phyloP scores from a whole-genome alignment of 2,797 vertebrate species.

The Tokudaia muenninki region DNA sequence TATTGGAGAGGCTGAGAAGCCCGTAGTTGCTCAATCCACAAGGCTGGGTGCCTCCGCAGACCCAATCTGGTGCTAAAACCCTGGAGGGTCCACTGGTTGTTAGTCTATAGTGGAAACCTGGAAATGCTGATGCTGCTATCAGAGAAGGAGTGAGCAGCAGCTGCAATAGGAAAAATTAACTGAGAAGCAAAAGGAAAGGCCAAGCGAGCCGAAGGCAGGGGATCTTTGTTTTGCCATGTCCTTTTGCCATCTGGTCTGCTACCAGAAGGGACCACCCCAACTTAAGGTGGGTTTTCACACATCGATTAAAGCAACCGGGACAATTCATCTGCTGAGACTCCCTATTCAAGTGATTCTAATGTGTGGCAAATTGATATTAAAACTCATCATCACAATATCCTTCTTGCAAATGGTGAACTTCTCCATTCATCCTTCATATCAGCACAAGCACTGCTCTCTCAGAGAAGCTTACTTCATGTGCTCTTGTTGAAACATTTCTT shows the following conservation, averaged over 20 bases:
- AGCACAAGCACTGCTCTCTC: neutral
- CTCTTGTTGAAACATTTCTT: neutral
- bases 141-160: neutral
- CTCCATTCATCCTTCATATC: neutral
- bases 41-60: neutral
- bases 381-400: neutral
- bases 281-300: neutral
- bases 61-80: neutral
- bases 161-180: neutral
- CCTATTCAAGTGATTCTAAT: neutral
- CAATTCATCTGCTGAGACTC: neutral
- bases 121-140: neutral
- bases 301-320: neutral
- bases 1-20: neutral
- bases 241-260: neutral
- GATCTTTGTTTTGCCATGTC: neutral
- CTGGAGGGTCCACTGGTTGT: neutral
- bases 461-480: neutral
- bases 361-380: neutral
- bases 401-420: slow-evolving; percentile 29
- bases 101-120: neutral
- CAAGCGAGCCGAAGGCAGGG: neutral
- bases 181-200: neutral
- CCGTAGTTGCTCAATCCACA: neutral
- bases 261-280: no score